Evolutionary conservation across 2,113 vertebrate species (phyloP).

Genomic region (Cervus canadensis): DNA sequence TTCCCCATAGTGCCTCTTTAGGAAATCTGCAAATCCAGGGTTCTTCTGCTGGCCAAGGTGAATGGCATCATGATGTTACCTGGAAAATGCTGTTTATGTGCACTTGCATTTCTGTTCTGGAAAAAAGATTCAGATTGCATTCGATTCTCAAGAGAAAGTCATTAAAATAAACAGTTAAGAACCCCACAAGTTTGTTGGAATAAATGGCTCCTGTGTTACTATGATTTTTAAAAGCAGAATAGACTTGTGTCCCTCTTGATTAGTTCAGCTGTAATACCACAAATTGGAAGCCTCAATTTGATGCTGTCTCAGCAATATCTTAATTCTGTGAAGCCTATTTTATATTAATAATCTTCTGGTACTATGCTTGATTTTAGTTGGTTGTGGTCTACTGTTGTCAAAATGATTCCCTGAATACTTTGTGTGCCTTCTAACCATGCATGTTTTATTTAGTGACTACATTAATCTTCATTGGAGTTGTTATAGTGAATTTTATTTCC

Average conservation of each 20-base stretch:
- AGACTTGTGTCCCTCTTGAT: not conserved
- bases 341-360: not conserved
- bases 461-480: not conserved
- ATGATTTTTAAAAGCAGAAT: not conserved
- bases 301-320: not conserved
- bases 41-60: not conserved
- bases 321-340: not conserved
- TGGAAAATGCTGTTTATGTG: not conserved
- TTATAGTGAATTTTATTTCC: constrained; percentile 3
- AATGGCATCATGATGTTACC: not conserved
- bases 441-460: not conserved
- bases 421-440: not conserved
- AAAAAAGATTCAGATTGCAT: not conserved
- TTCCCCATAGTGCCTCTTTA: not conserved
- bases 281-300: not conserved
- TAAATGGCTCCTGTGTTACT: not conserved
- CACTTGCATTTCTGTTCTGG: not conserved
- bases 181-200: not conserved
- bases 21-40: not conserved
- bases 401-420: not conserved
- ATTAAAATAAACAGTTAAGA: not conserved
- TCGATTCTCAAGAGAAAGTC: not conserved
- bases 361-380: not conserved
- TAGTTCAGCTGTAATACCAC: not conserved
- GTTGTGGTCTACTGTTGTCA: not conserved